phyloP scores from a whole-genome alignment of 2,113 vertebrate species.

The Thermophis baileyi region DNA sequence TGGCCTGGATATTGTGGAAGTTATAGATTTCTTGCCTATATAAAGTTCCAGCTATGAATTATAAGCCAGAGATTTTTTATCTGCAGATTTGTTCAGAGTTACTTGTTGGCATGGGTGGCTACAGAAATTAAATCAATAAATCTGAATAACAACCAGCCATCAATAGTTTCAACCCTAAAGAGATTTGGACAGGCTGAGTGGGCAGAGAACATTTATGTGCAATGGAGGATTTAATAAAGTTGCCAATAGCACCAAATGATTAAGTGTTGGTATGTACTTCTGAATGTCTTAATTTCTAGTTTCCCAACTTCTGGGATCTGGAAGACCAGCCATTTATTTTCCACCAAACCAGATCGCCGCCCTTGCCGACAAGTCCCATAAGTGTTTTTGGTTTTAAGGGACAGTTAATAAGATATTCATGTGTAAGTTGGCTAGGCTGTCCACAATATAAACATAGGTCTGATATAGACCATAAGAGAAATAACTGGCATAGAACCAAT shows the following conservation, averaged over 20 bases:
- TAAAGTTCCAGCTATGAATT: neutral
- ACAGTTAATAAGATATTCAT: neutral
- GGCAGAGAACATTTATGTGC: neutral
- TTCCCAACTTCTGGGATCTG: neutral
- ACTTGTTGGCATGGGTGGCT: neutral
- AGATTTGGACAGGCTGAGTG: neutral
- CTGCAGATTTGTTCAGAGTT: neutral
- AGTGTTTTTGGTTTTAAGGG: neutral
- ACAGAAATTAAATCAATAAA: neutral
- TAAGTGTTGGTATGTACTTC: neutral
- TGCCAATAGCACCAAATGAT: neutral
- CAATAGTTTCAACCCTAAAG: neutral
- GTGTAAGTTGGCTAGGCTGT: neutral
- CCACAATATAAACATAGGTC: neutral
- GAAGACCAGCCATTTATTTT: neutral
- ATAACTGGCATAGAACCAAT: too few relatives aligned
- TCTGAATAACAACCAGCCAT: neutral
- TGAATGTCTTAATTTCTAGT: neutral
- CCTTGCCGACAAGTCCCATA: neutral
- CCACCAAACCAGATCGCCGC: neutral
- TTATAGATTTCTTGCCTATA: neutral
- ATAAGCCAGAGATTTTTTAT: neutral
- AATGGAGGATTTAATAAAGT: neutral
- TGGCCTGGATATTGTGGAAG: neutral
- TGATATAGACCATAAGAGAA: too few relatives aligned